Evolutionary conservation across 1,140 invertebrate species (phyloP), one percentile per base, ranked within the genome.

Genomic region (Euura saliciscinereae): DNA sequence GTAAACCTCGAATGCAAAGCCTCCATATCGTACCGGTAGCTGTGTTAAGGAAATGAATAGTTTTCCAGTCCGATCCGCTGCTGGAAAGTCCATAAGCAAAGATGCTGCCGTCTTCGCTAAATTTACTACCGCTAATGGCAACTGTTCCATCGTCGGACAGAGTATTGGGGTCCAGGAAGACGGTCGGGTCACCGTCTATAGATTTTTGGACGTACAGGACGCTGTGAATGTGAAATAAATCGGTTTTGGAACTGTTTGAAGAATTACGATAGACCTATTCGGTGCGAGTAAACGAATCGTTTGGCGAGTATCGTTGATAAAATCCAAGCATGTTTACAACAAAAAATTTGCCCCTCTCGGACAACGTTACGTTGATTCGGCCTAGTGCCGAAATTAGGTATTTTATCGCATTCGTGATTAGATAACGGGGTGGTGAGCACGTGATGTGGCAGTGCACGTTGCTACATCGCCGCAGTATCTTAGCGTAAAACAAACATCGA

Each of bases 161-260:
- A 6, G 88, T 90, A 88, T 99, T 99, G 0, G 98, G 97, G 87
- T 99, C 98, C 5, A 99, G 88, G 86, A 99, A 99, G n/a, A 98
- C 93, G 77, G 88, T 88, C 3, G 95, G 90, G 81, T 98, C 94
- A 45, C 90, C 91, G 51, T 94, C 90, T 71, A 99, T 85, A 5
- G 90, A 89, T 75, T 97, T 93, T 90, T 97, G 95, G 7, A 97
- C 92, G 88, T 98, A 99, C 72, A 98, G 86, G 6, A 99, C 97
- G 90, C 96, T 98, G 83, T 11, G 89, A 87, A 76, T 82, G 43
- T n/a, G 64, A 65, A 71, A 59, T 72, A 59, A 71, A 68, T 74
- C n/a, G 28, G 28, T 28, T 28, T 28, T 28, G 28, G 11, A 75
- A 65, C 68, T 0, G 71, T 71, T 68, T 44, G 66, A 67, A 69